These are phyloP conservation scores for Knipowitschia caucasica DNA, from an alignment of 2,797 vertebrate genomes.

Conservation along the genomic window DNA sequence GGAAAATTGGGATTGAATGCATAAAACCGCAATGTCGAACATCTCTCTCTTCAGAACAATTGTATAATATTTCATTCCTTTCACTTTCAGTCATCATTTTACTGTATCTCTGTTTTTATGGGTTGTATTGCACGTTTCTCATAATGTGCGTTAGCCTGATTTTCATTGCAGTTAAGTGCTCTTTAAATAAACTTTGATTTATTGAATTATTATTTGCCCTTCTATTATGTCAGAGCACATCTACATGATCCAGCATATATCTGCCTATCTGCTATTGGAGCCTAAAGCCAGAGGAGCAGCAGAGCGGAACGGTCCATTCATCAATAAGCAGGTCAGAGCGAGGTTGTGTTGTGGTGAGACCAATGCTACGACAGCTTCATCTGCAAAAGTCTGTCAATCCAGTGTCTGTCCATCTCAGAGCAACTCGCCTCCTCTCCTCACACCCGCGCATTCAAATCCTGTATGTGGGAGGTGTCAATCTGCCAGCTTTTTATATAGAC, in stretches of 20 bases:
- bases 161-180: neutral
- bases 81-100: too few species aligned
- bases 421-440: neutral
- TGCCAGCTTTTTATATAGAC: neutral
- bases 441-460: neutral
- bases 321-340: conserved; percentile 55
- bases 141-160: neutral
- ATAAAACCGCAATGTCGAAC: too few species aligned
- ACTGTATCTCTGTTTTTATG: too few species aligned
- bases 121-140: too few species aligned
- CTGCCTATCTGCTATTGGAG: conserved; percentile 20
- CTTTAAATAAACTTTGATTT: neutral
- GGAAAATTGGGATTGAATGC: too few species aligned
- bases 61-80: too few species aligned
- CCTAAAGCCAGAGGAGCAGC: conserved; percentile 39
- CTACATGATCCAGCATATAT: conserved; percentile 4
- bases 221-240: conserved; percentile 53
- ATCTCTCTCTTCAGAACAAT: too few species aligned
- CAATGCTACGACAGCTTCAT: conserved; percentile 7
- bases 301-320: conserved; percentile 48
- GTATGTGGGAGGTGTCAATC: conserved; percentile 7
- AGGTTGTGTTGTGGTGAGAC: neutral
- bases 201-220: conserved; percentile 21
- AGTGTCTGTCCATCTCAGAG: conserved; percentile 7
- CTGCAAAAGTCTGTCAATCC: conserved; percentile 3